Evolutionary conservation across 2,888 invertebrate species (phyloP), one percentile per base, ranked within the genome.

Genomic region (Phaonia tiefii): DNA sequence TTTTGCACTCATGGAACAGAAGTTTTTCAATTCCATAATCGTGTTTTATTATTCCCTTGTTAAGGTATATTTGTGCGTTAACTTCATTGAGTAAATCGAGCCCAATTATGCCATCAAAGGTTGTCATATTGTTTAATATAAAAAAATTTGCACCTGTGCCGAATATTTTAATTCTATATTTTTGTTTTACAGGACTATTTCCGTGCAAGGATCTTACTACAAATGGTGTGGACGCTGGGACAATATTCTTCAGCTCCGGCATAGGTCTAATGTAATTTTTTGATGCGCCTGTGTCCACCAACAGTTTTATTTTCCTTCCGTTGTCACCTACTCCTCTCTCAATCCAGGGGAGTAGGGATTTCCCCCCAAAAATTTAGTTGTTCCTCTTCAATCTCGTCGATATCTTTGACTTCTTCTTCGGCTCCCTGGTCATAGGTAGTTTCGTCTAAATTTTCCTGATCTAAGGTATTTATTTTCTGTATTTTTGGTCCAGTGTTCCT

Each of bases 231-330:
- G 65, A n/a, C 10, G 66, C 44, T 15, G 42, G 15, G 22, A 66
- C 26, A n/a, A 81, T 65, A 37, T 67, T 44, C 17, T 73, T 74
- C 49, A 82, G 51, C 10, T 42, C 71, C 20, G 15, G n/a, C 3
- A 79, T 25, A 7, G 73, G 70, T 69, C 74, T 73, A 51, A 80
- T 83, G 39, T 78, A 81, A 63, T 71, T 83, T 74, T 79, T 83
- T n/a, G 77, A 83, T 11, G 81, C 79, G 20, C 78, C 80, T 15
- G 80, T n/a, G n/a, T n/a, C n/a, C n/a, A n/a, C n/a, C n/a, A n/a
- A n/a, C n/a, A n/a, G n/a, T n/a, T n/a, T n/a, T 20, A 80, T 54
- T 39, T 5, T 49, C 37, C 58, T 75, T 71, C 76, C 81, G 17
- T 63, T 58, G 63, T n/a, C n/a, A n/a, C n/a, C n/a, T n/a, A 81